These are phyloP conservation scores for Amphiprion clarkii DNA, from an alignment of 2,797 vertebrate genomes.

Conservation along the genomic window DNA sequence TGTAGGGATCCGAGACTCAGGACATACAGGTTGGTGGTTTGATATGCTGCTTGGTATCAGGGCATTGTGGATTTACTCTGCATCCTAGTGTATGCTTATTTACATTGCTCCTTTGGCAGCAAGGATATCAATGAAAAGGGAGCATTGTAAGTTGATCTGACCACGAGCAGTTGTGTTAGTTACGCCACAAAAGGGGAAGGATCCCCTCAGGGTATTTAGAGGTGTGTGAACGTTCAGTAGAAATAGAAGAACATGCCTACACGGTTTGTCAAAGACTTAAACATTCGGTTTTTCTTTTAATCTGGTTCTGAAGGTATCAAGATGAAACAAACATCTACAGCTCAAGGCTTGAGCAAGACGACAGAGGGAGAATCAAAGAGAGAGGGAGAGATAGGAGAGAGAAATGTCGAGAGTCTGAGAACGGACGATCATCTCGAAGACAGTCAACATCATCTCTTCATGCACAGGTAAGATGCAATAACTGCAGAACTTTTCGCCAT, in stretches of 20 bases:
- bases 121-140: not conserved
- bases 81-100: not conserved
- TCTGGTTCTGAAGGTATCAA: conserved; percentile 64
- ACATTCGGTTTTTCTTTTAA: not conserved
- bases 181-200: too few species aligned
- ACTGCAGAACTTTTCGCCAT: not conserved
- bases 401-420: conserved; percentile 76
- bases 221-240: not conserved
- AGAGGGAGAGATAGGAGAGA: conserved; percentile 80
- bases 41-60: not conserved
- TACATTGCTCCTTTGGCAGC: not conserved
- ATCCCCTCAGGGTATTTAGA: too few species aligned
- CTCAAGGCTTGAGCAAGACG: conserved; percentile 68
- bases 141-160: too few species aligned
- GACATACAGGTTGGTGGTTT: conserved; percentile 74
- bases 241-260: not conserved
- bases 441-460: conserved; percentile 70
- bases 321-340: conserved; percentile 65
- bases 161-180: too few species aligned
- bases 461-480: conserved; percentile 51
- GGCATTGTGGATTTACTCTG: not conserved
- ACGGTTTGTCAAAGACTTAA: not conserved
- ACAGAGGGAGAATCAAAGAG: conserved; percentile 82
- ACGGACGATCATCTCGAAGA: conserved; percentile 65
- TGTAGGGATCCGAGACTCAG: conserved; percentile 89